Evolutionary conservation across 2,797 vertebrate genomes (phyloP), one percentile per base, ranked within the genome.

Genomic region (Coregonus ussuriensis): DNA sequence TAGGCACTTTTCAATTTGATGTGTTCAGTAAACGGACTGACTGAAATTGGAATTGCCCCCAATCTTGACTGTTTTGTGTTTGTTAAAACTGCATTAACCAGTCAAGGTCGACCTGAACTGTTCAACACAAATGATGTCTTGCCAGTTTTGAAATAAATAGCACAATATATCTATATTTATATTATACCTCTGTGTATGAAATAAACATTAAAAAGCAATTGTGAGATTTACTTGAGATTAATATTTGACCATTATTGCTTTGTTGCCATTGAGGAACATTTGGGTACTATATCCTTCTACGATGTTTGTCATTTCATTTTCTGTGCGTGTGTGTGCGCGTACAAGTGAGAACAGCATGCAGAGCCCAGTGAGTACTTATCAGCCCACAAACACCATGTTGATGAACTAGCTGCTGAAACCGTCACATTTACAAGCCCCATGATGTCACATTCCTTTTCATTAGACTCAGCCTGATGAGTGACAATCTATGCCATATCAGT

Each of bases 141-240:
- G 86, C 80, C 83, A 82, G 83, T 83, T 84, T 86, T 78, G 72
- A 76, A 82, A 51, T 76, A 88, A 78, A 84, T 85, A 85, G 83
- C 77, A 81, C 85, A 85, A 85, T 85, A 76, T 81, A 83, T 85
- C 80, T 81, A 82, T 83, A 84, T 84, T 79, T 84, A 77, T 85
- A 78, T 82, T 79, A 76, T 52, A 72, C 67, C 65, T 77, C 67
- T 62, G 80, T 88, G 81, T 84, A 37, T 86, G 77, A 83, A 86
- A 75, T 70, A 47, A 84, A 80, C 68, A 79, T 82, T 77, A 80
- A 77, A 82, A 53, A 71, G 76, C 71, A 35, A 35, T 70, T 84
- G 81, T 76, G 75, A 77, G 35, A n/a, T 47, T 71, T 29, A 35
- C 41, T 77, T 77, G 35, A 47, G 29, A 1, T 59, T 21, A 1